Percentiles rank a stretch among this genome's conserved stretches.
These are phyloP conservation scores for Diorhabda elongata DNA, from an alignment of 1,140 invertebrate species.

Conservation along the genomic window DNA sequence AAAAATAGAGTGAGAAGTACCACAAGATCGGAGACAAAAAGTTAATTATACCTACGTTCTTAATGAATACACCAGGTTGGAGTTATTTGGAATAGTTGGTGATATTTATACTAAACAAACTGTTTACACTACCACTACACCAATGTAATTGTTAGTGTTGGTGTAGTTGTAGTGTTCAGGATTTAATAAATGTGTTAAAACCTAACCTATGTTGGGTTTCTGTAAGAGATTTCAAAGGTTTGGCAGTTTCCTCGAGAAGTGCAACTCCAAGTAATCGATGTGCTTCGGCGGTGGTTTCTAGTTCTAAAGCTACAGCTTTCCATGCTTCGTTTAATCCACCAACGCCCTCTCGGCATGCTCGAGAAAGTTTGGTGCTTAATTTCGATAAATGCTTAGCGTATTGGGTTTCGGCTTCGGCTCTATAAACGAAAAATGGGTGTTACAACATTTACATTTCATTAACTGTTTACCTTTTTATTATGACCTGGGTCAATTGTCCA, in stretches of 20 bases:
- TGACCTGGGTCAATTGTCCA: too few relatives aligned
- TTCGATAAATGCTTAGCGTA: constrained; percentile 89
- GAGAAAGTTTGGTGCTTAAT: constrained; percentile 77
- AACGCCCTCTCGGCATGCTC: constrained; percentile 72
- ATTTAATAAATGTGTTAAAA: not conserved
- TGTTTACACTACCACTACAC: too few relatives aligned
- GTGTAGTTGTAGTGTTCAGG: too few relatives aligned
- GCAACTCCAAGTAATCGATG: constrained; percentile 68
- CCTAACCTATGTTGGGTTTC: constrained; percentile 63
- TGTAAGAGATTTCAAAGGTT: constrained; percentile 72
- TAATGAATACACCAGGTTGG: too few relatives aligned
- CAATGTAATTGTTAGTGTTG: too few relatives aligned
- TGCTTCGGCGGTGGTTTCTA: constrained; percentile 84
- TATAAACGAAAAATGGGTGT: constrained; percentile 46
- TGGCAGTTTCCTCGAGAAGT: constrained; percentile 81
- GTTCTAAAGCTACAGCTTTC: constrained; percentile 83
- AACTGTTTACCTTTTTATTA: too few relatives aligned
- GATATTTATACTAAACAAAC: too few relatives aligned
- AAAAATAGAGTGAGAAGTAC: too few relatives aligned
- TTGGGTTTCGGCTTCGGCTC: constrained; percentile 81
- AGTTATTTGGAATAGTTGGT: too few relatives aligned
- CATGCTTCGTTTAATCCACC: constrained; percentile 84
- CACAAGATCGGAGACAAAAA: too few relatives aligned
- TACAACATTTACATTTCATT: too few relatives aligned
- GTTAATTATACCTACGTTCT: too few relatives aligned